Percentiles rank a stretch among this genome's conserved stretches.
phyloP scores from a whole-genome alignment of 2,113 vertebrate genomes.

The Gnathonemus echidnorhynchus region DNA sequence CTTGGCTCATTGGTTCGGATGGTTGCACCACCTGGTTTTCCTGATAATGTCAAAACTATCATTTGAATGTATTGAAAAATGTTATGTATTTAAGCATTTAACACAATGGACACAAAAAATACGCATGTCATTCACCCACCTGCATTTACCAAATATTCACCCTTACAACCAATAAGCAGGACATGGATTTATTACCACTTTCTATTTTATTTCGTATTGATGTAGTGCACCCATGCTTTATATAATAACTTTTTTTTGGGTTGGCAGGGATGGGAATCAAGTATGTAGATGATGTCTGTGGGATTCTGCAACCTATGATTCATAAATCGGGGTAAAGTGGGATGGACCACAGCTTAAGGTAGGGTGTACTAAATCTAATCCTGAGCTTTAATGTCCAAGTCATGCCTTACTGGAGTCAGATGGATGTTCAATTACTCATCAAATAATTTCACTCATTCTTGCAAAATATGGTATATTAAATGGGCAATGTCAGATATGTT shows the following conservation, averaged over 20 bases:
- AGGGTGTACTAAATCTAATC: not conserved
- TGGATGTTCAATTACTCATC: not conserved
- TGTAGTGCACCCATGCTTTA: not conserved
- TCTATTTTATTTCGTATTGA: not conserved
- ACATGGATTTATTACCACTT: not conserved
- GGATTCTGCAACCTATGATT: not conserved
- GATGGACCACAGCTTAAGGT: not conserved
- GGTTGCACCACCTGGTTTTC: not conserved
- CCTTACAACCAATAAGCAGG: not conserved
- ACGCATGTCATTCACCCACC: not conserved
- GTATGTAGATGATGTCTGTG: not conserved
- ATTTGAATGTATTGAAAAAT: not conserved
- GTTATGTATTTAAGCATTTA: not conserved
- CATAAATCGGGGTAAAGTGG: not conserved
- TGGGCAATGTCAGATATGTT: not conserved
- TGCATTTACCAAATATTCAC: not conserved
- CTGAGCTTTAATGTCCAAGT: not conserved
- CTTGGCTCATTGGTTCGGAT: not conserved
- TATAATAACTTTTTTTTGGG: not conserved
- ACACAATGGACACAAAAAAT: not conserved
- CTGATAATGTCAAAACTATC: not conserved
- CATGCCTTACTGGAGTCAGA: not conserved
- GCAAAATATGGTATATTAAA: not conserved
- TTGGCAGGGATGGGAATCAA: not conserved
- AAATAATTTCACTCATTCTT: not conserved